phyloP scores from a whole-genome alignment of 2,113 vertebrate genomes.

The Cyanocitta stelleri region DNA sequence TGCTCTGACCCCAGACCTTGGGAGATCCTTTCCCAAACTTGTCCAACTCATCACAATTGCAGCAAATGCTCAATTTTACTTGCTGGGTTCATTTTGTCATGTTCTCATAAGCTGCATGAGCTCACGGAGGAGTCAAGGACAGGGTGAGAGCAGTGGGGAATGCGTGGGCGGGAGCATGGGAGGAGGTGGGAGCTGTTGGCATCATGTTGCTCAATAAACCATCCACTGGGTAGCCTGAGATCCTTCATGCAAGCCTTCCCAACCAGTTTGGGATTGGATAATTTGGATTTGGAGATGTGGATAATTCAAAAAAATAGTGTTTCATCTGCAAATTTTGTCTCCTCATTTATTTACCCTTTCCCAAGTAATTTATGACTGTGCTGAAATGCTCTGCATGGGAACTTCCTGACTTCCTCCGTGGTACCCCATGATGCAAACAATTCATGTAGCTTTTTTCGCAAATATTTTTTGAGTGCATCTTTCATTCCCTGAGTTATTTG shows the following conservation, averaged over 20 bases:
- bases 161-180: neutral
- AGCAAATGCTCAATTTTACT: neutral
- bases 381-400: constrained; percentile 1
- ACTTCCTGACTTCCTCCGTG: neutral
- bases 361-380: neutral
- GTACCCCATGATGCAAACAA: neutral
- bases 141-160: neutral
- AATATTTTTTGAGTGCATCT: neutral
- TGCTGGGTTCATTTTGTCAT: neutral
- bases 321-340: constrained; percentile 8
- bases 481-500: constrained; percentile 2
- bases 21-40: neutral
- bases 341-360: neutral
- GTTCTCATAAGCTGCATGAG: neutral
- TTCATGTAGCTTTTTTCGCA: neutral
- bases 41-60: neutral
- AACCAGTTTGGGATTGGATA: neutral
- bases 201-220: neutral
- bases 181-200: neutral
- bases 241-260: neutral
- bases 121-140: neutral
- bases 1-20: neutral
- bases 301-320: neutral
- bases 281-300: neutral
- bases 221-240: neutral